Base-by-base conservation (phyloP, 2,113 vertebrate genomes). In the Anthoscopus minutus region DNA sequence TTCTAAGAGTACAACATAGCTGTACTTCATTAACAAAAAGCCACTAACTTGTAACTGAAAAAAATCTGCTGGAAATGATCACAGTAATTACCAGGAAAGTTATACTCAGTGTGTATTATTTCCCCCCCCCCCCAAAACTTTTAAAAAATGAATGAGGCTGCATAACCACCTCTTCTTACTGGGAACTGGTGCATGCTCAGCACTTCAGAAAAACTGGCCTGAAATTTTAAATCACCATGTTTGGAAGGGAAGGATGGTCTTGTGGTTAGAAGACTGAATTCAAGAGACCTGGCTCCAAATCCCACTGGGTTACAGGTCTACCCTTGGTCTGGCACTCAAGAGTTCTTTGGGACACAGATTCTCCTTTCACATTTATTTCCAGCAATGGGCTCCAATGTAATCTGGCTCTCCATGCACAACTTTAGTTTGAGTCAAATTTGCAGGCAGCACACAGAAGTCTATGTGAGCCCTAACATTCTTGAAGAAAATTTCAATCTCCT, bases 91-190 rank as follows among this genome's bases (percentile, higher is more conserved):
- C 28, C 62, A 70, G 35, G n/a, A 82, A 45, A 45, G 20, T 86
- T 50, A 27, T 20, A 54, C 44, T 67, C 60, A 37, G 13, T 2
- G 1, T 33, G n/a, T 37, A 76, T 12, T 8, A 1, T 4, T 77
- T 67, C 2, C 1, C 5, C 2, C 2, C 6, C 1, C 4, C n/a
- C n/a, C n/a, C n/a, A n/a, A n/a, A n/a, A n/a, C n/a, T 17, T 53
- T 70, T 33, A 12, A 14, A 70, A 86, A 58, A 74, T 22, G 1
- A 77, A 53, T 51, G 12, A 35, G 4, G 27, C 7, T 35, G 5
- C 13, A 6, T 3, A 19, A 27, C 6, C 13, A 5, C 7, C 11
- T 71, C 8, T 38, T 70, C 35, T 37, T 35, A 23, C 4, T 81
- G 42, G 12, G 9, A 95, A 38, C 33, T 40, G 19, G 11, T 51